Conservation (phyloP, 2,113 vertebrate genomes). For the Clarias gariepinus region DNA sequence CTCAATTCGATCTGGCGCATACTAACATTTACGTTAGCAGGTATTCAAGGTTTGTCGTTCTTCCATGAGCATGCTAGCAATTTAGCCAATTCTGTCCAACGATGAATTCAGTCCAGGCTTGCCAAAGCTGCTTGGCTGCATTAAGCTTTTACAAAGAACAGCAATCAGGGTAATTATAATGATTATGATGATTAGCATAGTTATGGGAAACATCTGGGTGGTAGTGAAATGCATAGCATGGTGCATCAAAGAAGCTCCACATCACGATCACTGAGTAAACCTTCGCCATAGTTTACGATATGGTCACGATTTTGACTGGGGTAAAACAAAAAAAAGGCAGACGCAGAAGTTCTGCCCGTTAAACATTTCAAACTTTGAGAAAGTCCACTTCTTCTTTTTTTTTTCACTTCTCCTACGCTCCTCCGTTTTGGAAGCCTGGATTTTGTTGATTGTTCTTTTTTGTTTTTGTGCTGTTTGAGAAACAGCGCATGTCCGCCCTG, state of each 20-base stretch:
- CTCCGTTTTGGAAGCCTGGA: background rate
- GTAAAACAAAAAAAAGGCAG: no score
- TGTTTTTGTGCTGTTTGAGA: background rate
- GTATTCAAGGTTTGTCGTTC: background rate
- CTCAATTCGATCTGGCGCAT: background rate
- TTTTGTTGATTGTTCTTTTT: background rate
- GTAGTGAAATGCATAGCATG: background rate
- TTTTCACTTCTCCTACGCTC: background rate
- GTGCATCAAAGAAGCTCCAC: slow-evolving; percentile 5
- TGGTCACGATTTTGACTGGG: background rate
- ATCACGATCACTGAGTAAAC: background rate
- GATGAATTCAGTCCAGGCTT: slow-evolving; percentile 7
- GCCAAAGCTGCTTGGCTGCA: slow-evolving; percentile 13
- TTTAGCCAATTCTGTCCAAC: background rate
- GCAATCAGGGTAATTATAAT: slow-evolving; percentile 29
- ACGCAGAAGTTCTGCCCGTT: background rate
- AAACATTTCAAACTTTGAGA: background rate
- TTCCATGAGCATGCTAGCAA: slow-evolving; percentile 22
- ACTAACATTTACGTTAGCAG: slow-evolving; percentile 14
- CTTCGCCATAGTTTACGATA: background rate
- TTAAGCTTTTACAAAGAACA: slow-evolving; percentile 23
- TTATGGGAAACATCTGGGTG: slow-evolving; percentile 6
- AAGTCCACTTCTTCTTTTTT: background rate
- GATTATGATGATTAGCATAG: slow-evolving; percentile 31
- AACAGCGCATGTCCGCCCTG: slow-evolving; percentile 23